These are phyloP conservation scores for Drosophila pseudoobscura DNA, from an alignment of 1,140 invertebrate species.

Conservation along the genomic window DNA sequence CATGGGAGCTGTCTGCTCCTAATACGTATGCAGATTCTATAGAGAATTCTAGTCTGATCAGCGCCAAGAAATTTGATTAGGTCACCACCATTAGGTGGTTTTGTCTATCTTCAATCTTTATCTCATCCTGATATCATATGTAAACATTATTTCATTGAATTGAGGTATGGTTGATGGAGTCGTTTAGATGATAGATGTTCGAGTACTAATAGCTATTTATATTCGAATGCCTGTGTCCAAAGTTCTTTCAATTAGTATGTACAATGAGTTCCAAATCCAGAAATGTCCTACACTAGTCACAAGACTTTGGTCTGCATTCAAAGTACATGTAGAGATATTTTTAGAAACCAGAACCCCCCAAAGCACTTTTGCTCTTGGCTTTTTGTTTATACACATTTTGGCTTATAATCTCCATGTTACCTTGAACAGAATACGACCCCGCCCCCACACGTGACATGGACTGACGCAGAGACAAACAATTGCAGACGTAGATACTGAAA, in stretches of 20 bases:
- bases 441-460: conserved; percentile 57
- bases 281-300: conserved; percentile 4
- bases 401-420: conserved; percentile 51
- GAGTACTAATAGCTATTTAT: too few species aligned
- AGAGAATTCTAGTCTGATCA: conserved; percentile 12
- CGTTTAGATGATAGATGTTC: not conserved
- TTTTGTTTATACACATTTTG: conserved; percentile 48
- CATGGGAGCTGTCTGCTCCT: too few species aligned
- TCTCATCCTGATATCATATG: conserved; percentile 15
- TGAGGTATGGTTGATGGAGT: not conserved
- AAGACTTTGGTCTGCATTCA: conserved; percentile 1
- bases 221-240: conserved; percentile 4
- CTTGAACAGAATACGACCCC: conserved; percentile 40
- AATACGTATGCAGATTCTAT: not conserved
- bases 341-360: conserved; percentile 36
- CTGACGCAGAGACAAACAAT: conserved; percentile 54
- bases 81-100: conserved; percentile 1
- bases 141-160: conserved; percentile 28
- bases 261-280: conserved; percentile 22
- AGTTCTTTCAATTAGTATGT: conserved; percentile 12
- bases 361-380: conserved; percentile 15
- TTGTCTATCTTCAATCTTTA: conserved; percentile 11
- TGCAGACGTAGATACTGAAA: conserved; percentile 35
- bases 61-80: conserved; percentile 16
- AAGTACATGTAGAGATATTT: conserved; percentile 27